These are phyloP conservation scores for Temnothorax unifasciatus DNA, from an alignment of 2,888 invertebrate genomes.

Conservation along the genomic window DNA sequence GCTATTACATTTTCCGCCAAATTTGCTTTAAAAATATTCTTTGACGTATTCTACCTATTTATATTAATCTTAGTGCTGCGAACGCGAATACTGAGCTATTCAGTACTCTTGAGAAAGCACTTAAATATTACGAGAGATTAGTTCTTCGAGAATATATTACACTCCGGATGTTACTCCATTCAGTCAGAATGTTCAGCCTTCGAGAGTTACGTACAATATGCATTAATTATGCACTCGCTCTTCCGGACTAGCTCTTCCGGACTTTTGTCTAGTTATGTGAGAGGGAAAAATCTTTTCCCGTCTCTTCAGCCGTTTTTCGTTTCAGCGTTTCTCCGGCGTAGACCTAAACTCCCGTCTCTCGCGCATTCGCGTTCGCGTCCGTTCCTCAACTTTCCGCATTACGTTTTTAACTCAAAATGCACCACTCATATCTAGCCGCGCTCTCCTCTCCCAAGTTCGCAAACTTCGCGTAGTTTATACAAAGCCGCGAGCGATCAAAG, in stretches of 20 bases:
- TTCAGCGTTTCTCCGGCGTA: constrained; percentile 11
- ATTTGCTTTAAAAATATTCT: neutral
- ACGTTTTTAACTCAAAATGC: constrained; percentile 46
- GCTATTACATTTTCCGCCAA: neutral
- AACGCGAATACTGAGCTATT: neutral
- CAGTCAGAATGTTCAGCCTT: neutral
- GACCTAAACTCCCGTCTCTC: constrained; percentile 12
- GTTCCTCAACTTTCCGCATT: constrained; percentile 41
- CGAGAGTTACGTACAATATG: neutral
- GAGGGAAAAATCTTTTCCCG: neutral
- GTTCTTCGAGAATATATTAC: constrained; percentile 1
- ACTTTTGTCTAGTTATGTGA: neutral
- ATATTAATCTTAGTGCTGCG: neutral
- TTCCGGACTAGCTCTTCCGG: neutral
- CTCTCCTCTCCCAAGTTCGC: constrained; percentile 5
- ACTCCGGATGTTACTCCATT: neutral
- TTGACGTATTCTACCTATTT: neutral
- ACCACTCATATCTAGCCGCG: constrained; percentile 41
- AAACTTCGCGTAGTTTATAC: constrained; percentile 49
- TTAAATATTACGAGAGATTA: constrained; percentile 36
- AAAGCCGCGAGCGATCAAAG: constrained; percentile 56
- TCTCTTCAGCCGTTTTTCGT: neutral
- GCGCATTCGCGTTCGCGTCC: constrained; percentile 21
- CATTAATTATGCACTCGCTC: constrained; percentile 27
- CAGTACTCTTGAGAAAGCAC: constrained; percentile 1